These are phyloP conservation scores for Tragelaphus eurycerus DNA, from an alignment of 2,797 vertebrate species.

Conservation along the genomic window DNA sequence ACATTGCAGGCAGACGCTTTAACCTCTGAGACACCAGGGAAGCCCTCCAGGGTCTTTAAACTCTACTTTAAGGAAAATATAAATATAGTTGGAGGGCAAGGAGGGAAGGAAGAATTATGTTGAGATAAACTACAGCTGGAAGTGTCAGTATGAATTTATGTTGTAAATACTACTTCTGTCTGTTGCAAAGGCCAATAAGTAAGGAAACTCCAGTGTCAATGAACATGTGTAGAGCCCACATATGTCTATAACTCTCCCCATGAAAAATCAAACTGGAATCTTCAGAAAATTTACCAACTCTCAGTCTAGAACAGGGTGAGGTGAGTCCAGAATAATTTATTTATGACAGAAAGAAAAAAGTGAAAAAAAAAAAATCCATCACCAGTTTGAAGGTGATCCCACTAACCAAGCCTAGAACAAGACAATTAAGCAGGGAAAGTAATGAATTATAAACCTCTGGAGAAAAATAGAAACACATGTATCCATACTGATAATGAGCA, in stretches of 20 bases:
- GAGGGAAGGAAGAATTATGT: not conserved
- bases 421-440: not conserved
- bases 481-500: not conserved
- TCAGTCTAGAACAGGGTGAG: not conserved
- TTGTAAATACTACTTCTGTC: not conserved
- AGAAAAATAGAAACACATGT: not conserved
- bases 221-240: not conserved
- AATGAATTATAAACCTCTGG: not conserved
- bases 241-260: not conserved
- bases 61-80: not conserved
- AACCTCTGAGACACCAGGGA: too few relatives aligned
- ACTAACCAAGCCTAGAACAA: not conserved
- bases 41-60: not conserved
- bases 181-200: not conserved
- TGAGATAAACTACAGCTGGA: not conserved
- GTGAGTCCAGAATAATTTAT: not conserved
- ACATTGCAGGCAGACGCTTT: too few relatives aligned
- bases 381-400: not conserved
- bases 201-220: not conserved
- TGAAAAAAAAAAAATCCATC: not conserved
- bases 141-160: not conserved
- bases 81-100: not conserved
- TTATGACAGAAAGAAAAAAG: not conserved
- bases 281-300: not conserved
- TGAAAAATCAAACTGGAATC: not conserved